Conservation (phyloP, 1,140 invertebrate species). For the Dysdera silvatica region DNA sequence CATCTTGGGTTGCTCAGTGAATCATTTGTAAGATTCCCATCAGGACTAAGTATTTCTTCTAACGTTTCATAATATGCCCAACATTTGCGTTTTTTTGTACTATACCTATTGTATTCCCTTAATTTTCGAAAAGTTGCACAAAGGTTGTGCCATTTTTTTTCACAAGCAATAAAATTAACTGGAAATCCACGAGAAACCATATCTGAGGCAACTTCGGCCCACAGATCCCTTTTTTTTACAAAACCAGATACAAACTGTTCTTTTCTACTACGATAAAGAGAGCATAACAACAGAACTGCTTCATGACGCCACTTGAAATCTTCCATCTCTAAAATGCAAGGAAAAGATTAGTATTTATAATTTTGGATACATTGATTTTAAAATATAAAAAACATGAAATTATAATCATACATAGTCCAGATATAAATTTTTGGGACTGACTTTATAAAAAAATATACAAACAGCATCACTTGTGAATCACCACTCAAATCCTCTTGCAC, state of each 20-base stretch:
- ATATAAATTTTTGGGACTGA: no score
- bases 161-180: slow-evolving; percentile 1
- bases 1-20: no score
- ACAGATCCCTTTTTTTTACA: slow-evolving; percentile 5
- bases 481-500: no score
- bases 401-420: no score
- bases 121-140: slow-evolving; percentile 1
- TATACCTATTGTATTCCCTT: background rate
- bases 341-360: background rate
- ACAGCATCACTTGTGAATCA: no score
- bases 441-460: no score
- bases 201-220: background rate
- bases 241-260: slow-evolving; percentile 1
- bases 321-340: background rate
- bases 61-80: background rate
- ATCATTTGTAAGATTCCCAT: no score
- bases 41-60: background rate
- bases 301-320: background rate
- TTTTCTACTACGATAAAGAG: background rate
- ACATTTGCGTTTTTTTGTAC: background rate
- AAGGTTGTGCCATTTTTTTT: slow-evolving; percentile 11
- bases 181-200: background rate
- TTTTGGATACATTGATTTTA: no score
- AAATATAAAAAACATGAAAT: no score
- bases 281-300: background rate